phyloP scores from a whole-genome alignment of 1,140 invertebrate species.

The Eufriesea mexicana region DNA sequence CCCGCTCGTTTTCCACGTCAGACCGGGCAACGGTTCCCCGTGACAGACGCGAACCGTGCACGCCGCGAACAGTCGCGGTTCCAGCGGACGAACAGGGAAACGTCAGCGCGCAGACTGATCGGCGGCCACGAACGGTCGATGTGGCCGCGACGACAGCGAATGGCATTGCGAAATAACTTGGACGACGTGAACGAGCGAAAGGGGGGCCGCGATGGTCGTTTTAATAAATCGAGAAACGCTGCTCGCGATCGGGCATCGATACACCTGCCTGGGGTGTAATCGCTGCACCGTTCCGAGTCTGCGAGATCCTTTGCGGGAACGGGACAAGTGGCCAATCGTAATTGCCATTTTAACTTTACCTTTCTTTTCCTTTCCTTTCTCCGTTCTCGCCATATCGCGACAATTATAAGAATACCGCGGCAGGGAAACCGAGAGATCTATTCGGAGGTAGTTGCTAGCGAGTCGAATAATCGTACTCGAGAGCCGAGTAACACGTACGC shows the following conservation, averaged over 20 bases:
- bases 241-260: not conserved
- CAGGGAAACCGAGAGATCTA: not conserved
- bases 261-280: conserved; percentile 6
- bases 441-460: not conserved
- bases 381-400: too few species aligned
- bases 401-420: too few species aligned
- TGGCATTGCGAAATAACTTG: conserved; percentile 16
- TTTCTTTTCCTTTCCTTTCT: too few species aligned
- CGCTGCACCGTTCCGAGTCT: not conserved
- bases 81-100: conserved; percentile 14
- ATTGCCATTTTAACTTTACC: too few species aligned
- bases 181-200: not conserved
- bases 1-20: conserved; percentile 61
- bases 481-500: not conserved
- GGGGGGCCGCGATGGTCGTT: not conserved
- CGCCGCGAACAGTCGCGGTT: not conserved
- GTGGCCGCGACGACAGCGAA: not conserved
- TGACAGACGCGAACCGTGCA: conserved; percentile 28
- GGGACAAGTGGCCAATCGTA: too few species aligned
- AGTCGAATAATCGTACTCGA: conserved; percentile 17
- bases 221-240: conserved; percentile 19
- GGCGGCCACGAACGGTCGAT: conserved; percentile 4
- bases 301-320: not conserved
- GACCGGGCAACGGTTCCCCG: conserved; percentile 44
- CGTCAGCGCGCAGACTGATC: conserved; percentile 39